Evolutionary conservation across 2,888 invertebrate species (phyloP), one percentile per base, ranked within the genome.

Genomic region (Nomada hirtipes): DNA sequence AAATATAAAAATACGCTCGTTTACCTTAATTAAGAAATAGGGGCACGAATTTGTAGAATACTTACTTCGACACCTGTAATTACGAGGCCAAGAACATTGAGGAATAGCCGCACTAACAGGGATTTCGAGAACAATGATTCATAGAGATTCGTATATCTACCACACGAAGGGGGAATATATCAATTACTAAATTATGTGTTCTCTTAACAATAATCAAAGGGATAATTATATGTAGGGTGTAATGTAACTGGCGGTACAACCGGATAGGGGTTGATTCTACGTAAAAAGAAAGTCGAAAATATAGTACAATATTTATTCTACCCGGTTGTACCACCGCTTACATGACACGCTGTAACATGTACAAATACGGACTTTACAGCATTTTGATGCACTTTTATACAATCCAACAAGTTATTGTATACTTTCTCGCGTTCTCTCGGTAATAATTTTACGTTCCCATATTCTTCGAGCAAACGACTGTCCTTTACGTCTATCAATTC

Each of bases 111-210:
- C 59, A 13, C 4, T 2, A 61, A 26, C 36, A 76, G n/a, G 1
- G 52, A 52, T 13, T 50, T 64, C 1, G 64, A 9, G 36, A 72
- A 76, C 2, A 64, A 50, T 42, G 64, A 71, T 71, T 76, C 61
- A 4, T 72, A 1, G 23, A 57, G 42, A 23, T 59, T 23, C 1
- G 64, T 50, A 15, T 59, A 76, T 13, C 76, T 76, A 26, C 13
- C 0, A n/a, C 9, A 29, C 18, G 23, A 4, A 50, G 11, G 47
- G 47, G 0, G 47, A 13, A 11, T 0, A 15, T 47, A 47, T 47
- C 1, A 47, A 47, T 47, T 13, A 15, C 0, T 36, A 1, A 47
- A 15, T 47, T 47, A 10, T 47, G 15, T 15, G 47, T 36, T 4
- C 36, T 7, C 7, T 7, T 36, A 36, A 36, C 11, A 47, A 47